Evolutionary conservation across 1,140 invertebrate species (phyloP).

Genomic region (Drosophila punjabiensis): DNA sequence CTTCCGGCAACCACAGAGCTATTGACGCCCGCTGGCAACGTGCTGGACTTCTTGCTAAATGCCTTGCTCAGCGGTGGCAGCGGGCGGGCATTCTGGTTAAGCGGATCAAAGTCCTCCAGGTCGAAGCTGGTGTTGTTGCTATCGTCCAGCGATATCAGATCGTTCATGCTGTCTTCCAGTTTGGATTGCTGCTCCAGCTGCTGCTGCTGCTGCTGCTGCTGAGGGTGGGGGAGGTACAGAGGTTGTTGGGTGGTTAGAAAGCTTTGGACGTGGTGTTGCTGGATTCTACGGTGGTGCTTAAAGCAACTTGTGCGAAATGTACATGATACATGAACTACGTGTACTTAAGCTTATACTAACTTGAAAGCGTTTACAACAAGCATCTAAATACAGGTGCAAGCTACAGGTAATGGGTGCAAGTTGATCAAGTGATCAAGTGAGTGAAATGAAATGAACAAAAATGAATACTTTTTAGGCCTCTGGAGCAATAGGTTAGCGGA

Average conservation of each 20-base stretch:
- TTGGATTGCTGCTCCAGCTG: conserved; percentile 47
- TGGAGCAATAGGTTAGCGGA: neutral
- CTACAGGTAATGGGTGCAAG: conserved; percentile 20
- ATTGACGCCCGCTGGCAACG: conserved; percentile 85
- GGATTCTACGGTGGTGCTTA: conserved; percentile 18
- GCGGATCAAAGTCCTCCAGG: conserved; percentile 83
- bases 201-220: conserved; percentile 68
- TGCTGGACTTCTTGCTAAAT: conserved; percentile 85
- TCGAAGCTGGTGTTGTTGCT: conserved; percentile 84
- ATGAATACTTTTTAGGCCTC: neutral
- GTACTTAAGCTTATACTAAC: neutral
- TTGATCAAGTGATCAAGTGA: neutral
- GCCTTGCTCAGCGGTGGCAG: conserved; percentile 61
- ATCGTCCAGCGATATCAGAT: conserved; percentile 85
- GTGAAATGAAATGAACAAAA: neutral
- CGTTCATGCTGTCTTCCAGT: conserved; percentile 76
- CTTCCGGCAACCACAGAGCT: conserved; percentile 55
- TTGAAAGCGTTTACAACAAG: conserved; percentile 12
- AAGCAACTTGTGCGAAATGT: conserved; percentile 25
- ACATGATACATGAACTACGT: conserved; percentile 7
- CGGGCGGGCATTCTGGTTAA: conserved; percentile 84
- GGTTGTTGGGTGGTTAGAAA: conserved; percentile 32
- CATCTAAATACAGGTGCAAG: conserved; percentile 10
- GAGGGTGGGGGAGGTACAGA: conserved; percentile 22
- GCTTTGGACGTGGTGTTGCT: conserved; percentile 19